Evolutionary conservation across 2,888 invertebrate species (phyloP), one percentile per base, ranked within the genome.

Genomic region (Drosophila imparisetae): DNA sequence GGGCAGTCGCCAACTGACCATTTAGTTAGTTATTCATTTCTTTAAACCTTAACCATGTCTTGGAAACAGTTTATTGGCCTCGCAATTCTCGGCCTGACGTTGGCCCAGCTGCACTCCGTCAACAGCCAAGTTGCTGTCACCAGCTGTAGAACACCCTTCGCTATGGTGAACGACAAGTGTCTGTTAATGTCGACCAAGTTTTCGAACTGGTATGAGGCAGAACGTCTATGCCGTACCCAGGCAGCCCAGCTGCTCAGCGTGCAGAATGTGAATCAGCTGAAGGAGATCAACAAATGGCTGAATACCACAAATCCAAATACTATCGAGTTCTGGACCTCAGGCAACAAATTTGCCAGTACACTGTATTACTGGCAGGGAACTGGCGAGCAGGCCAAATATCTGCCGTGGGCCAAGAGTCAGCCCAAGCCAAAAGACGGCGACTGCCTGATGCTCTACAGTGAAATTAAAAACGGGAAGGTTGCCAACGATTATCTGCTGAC

Each of bases 301-400:
- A 60, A 54, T 1, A 4, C 30, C 0, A 24, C 38, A 2, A 45
- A 4, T 38, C 0, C 55, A 59, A 1, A 36, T 4, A 40, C 38
- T 1, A 1, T 49, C 21, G 74, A 82, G 1, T 54, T 82, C 34
- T 84, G 84, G 87, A 86, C 78, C 6, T 62, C 85, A 3, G 84
- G 87, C 30, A 86, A 82, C 27, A 27, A 40, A 7, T 10, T 84
- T 2, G 87, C 75, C 11, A 27, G 2, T 4, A 38, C 36, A 6
- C 4, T 29, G 11, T 86, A 80, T 45, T 84, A 34, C 29, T 84
- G 84, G 84, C 72, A 87, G 40, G 70, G 45, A 55, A 82, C 80
- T 0, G 84, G 87, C 0, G 32, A 61, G 4, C 29, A 36, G 67
- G 75, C 78, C 0, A 3, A 4, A 0, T 86, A 75, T 42, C 34